Percentiles rank a stretch among this genome's conserved stretches.
Evolutionary conservation across 2,797 vertebrate genomes (phyloP).

Genomic region (Sandelia bainsii): DNA sequence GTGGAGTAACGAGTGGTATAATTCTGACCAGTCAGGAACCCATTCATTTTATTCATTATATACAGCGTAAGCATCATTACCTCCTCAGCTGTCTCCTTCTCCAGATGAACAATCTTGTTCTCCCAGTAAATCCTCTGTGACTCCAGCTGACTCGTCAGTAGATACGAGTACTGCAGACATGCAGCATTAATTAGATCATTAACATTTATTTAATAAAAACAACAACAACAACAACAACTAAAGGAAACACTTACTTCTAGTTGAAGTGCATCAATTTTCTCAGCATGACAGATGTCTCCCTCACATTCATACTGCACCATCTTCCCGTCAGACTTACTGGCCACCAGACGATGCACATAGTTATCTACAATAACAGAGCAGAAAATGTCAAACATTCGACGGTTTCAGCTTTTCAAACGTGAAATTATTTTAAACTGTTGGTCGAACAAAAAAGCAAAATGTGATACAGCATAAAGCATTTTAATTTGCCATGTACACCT

Average conservation of each 20-base stretch:
- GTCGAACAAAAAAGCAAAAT: too few species aligned
- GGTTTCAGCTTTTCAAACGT: too few species aligned
- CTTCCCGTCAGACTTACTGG: conserved; percentile 98
- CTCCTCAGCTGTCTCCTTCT: conserved; percentile 97
- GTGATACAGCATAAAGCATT: too few species aligned
- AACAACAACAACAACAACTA: conserved; percentile 6
- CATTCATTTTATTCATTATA: too few species aligned
- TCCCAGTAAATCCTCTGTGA: conserved; percentile 99
- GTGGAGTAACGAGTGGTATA: too few species aligned
- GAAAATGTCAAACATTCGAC: too few species aligned
- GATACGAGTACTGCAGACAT: conserved; percentile 91
- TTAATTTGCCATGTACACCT: too few species aligned
- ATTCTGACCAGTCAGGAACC: too few species aligned
- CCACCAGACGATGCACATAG: conserved; percentile 97
- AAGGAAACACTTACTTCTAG: conserved; percentile 87
- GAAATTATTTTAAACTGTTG: too few species aligned
- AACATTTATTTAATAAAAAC: fast-evolving
- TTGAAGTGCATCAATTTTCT: conserved; percentile 97
- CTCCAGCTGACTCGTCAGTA: conserved; percentile 97
- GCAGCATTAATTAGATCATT: background rate
- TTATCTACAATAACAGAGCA: conserved; percentile 86
- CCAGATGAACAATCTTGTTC: conserved; percentile 97
- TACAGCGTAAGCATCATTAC: conserved; percentile 65
- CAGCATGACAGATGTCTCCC: conserved; percentile 95
- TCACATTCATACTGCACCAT: conserved; percentile 98